Base-by-base conservation (phyloP, 2,113 vertebrate species). In the Microtus montanus region DNA sequence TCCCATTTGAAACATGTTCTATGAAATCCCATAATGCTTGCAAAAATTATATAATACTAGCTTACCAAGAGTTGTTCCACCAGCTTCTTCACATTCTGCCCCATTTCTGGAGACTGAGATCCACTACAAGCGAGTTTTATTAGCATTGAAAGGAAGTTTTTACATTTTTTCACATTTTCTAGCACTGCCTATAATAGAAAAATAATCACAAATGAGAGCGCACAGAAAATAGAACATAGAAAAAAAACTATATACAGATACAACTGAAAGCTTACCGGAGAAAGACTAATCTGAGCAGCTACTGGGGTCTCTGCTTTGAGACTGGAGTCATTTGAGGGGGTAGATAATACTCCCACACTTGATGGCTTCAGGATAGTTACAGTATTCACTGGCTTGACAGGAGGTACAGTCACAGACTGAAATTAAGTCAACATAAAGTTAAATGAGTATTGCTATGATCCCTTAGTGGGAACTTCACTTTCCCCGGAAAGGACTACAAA, bases 91-190 rank as follows among this genome's bases (percentile, higher is more conserved):
- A 99, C 99, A 87, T 99, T 99, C 97, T 98, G 98, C 0, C 99
- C 99, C 98, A 99, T 99, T 97, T 99, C 98, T 70, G 98, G 97
- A 10, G 99, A 99, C 90, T 98, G 99, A 93, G 99, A 98, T 96
- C 99, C 99, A 97, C 98, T 99, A 58, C 99, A 99, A 0, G 99
- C 99, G 94, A 99, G 98, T 97, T 99, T 99, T 97, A 99, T 99
- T 96, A 99, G 98, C 0, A 99, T 99, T 93, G 99, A 99, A 95
- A 99, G 98, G 96, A 99, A 99, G 98, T 99, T 99, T 98, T 99
- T 99, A 97, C 99, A 99, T 98, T 99, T 99, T 97, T 99, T 99
- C 95, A 99, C 99, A 97, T 99, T 99, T 97, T 99, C 99, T 96
- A 99, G 92, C 66, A 98, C 99, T 78, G 99, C 98, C 99, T 99